phyloP scores from a whole-genome alignment of 1,140 invertebrate genomes.

The Phthorimaea operculella region DNA sequence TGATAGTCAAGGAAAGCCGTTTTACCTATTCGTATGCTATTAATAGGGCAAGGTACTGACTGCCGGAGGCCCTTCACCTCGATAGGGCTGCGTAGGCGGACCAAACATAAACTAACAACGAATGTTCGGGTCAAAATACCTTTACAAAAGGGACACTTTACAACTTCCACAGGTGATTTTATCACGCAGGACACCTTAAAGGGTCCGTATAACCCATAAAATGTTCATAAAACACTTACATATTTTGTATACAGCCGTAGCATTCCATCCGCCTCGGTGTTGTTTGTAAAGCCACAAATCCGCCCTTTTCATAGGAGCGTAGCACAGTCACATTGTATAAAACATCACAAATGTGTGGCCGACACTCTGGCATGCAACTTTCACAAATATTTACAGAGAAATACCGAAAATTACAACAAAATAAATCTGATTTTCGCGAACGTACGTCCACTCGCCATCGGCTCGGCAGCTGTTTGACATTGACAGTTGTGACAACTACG shows the following conservation, averaged over 20 bases:
- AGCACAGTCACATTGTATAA: slow-evolving; percentile 3
- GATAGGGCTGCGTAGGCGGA: background rate
- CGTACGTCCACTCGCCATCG: slow-evolving; percentile 3
- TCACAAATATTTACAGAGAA: slow-evolving; percentile 22
- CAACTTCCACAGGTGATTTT: no score
- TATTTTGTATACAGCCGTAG: slow-evolving; percentile 23
- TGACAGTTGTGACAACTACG: slow-evolving; percentile 8
- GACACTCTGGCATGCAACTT: slow-evolving; percentile 14
- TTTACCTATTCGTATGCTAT: background rate
- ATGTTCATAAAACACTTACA: slow-evolving; percentile 12
- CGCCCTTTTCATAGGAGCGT: background rate
- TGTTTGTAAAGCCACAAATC: slow-evolving; percentile 2
- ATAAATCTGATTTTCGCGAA: background rate
- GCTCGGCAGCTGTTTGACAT: slow-evolving; percentile 17
- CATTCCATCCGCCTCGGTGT: slow-evolving; percentile 26
- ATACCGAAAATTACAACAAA: slow-evolving; percentile 4
- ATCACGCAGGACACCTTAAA: no score
- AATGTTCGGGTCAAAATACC: no score
- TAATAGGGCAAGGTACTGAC: background rate
- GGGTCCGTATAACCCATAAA: background rate
- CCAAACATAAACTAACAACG: background rate
- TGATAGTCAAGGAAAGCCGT: no score
- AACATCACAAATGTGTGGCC: background rate
- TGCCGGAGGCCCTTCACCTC: background rate
- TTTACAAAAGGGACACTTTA: no score